Evolutionary conservation across 2,113 vertebrate genomes (phyloP), one percentile per base, ranked within the genome.

Genomic region (Macaca mulatta): DNA sequence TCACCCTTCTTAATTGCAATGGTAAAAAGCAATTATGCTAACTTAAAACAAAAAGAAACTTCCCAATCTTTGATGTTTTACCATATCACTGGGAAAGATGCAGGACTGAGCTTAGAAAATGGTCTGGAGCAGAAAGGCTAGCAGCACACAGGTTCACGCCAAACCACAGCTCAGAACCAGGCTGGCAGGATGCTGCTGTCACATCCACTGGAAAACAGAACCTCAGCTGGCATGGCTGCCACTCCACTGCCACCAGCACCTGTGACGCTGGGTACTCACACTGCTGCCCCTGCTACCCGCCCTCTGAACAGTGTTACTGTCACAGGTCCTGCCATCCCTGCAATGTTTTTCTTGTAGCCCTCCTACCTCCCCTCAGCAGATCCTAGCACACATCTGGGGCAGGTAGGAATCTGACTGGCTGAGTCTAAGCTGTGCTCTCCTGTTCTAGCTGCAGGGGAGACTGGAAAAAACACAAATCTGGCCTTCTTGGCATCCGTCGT

Each of bases 21-120:
- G 18, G 8, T 50, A 48, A 61, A 92, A 89, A 83, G 55, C n/a
- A 48, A 14, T n/a, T 77, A 16, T 43, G 61, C 64, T 90, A 9
- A 83, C 77, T 90, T 87, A 64, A 96, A n/a, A 18, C 17, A 18
- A 38, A 93, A 95, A 94, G 83, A 78, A 61, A 79, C 22, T 59
- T 83, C 48, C 4, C 17, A 45, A 48, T n/a, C 32, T n/a, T 75
- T 86, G 64, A 14, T 59, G 50, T 43, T 64, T 79, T 27, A 6
- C 32, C 55, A 35, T 8, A 25, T 55, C 52, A 75, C 61, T 27
- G 23, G 64, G 50, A 75, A 92, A 64, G 32, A 8, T 35, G 32
- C 18, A 81, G 43, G 64, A 16, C 22, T 13, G 70, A 61, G 30
- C 30, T 40, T 67, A n/a, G 52, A 55, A 89, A 97, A 86, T 25